Conservation (phyloP, 1,140 invertebrate genomes). For the Meloidogyne chitwoodi region DNA sequence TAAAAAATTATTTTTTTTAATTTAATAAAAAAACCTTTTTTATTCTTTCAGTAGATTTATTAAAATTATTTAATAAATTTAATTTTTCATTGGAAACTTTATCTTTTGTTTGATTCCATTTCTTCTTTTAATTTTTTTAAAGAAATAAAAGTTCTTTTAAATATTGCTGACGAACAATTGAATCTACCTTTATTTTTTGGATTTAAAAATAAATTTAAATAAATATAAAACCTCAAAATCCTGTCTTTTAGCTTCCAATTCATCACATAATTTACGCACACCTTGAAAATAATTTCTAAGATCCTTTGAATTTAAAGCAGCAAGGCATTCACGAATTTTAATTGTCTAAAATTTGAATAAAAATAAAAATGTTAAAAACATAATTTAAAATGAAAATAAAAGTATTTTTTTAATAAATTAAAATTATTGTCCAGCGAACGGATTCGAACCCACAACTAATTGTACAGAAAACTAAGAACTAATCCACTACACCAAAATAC, state of each 20-base stretch:
- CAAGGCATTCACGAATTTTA: conserved; percentile 9
- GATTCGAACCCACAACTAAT: too few species aligned
- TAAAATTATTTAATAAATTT: background rate
- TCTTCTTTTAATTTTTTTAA: background rate
- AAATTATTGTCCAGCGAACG: background rate
- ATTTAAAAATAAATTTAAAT: background rate
- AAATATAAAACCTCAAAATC: conserved; percentile 27
- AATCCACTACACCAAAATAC: too few species aligned
- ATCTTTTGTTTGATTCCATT: background rate
- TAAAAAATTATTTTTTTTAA: background rate
- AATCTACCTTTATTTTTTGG: conserved; percentile 16
- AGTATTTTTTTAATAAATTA: conserved; percentile 3
- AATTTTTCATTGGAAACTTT: background rate
- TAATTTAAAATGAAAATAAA: too few species aligned
- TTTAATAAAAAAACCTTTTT: background rate
- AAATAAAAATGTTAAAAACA: too few species aligned
- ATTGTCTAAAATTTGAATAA: conserved; percentile 15
- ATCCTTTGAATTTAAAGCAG: conserved; percentile 28
- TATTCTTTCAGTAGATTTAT: background rate
- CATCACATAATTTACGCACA: conserved; percentile 17
- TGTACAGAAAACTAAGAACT: too few species aligned
- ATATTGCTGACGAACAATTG: conserved; percentile 10
- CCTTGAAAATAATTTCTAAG: conserved; percentile 25
- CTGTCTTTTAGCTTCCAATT: conserved; percentile 18
- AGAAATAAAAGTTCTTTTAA: background rate